phyloP scores from a whole-genome alignment of 1,140 invertebrate species.

The Drosophila simulans region DNA sequence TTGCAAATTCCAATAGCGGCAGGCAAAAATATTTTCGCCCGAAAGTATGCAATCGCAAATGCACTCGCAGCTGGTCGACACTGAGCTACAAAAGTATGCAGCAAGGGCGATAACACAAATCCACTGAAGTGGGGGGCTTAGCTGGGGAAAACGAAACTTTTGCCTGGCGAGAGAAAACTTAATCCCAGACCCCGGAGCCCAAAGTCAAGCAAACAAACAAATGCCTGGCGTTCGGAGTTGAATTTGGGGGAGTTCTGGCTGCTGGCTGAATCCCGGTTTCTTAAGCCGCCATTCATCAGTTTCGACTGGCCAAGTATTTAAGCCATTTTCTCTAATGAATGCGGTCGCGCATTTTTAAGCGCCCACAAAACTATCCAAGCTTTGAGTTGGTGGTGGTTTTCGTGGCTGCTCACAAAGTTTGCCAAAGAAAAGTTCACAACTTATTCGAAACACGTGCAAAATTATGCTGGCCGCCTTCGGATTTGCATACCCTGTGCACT shows the following conservation, averaged over 20 bases:
- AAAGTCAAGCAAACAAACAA: constrained; percentile 79
- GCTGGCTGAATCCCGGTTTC: constrained; percentile 19
- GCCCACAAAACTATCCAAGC: constrained; percentile 2
- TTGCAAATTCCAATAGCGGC: constrained; percentile 50
- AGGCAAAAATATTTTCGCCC: constrained; percentile 58
- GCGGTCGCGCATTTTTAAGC: constrained; percentile 81
- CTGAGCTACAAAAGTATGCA: constrained; percentile 41
- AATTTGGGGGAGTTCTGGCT: not conserved
- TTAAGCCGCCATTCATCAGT: constrained; percentile 71
- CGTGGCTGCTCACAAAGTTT: constrained; percentile 40
- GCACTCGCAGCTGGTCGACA: constrained; percentile 44
- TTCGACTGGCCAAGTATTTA: constrained; percentile 76
- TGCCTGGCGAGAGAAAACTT: constrained; percentile 61
- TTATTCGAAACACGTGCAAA: constrained; percentile 81
- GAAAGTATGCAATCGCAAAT: constrained; percentile 73
- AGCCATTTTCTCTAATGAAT: constrained; percentile 83
- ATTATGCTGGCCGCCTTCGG: constrained; percentile 66
- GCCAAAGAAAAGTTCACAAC: constrained; percentile 55
- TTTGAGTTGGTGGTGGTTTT: not conserved
- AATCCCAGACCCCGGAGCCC: constrained; percentile 65
- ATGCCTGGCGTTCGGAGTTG: constrained; percentile 24
- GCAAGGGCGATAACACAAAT: constrained; percentile 27
- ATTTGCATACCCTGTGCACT: constrained; percentile 21
- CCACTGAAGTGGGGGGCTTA: constrained; percentile 5
- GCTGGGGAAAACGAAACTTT: constrained; percentile 42